Evolutionary conservation across 2,113 vertebrate genomes (phyloP), one percentile per base, ranked within the genome.

Genomic region (Desmodus rotundus): DNA sequence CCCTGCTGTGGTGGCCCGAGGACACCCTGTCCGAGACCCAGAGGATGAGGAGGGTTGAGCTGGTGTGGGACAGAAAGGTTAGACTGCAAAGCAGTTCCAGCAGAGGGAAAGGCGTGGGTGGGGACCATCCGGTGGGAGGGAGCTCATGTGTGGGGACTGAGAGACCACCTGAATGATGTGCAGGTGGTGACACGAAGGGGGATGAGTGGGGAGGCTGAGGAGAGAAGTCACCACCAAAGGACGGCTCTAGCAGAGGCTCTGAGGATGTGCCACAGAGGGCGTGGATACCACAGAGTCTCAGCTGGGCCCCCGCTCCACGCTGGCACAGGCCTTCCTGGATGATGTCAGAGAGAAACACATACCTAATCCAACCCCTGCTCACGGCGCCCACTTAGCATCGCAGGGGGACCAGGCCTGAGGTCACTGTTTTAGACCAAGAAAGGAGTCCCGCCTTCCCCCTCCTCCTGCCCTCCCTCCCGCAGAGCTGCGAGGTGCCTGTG

Each of bases 251-350:
- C 45, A 36, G 78, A 22, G 2, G 33, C n/a, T 24, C 17, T 26
- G 50, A 91, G 33, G 4, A 8, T 5, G 1, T 16, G 9, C 5
- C 28, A 13, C 36, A 4, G 26, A 41, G 11, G 15, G 22, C 16
- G 45, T 1, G 24, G 56, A 17, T 3, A 20, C 7, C 45, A 4
- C 2, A 7, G 54, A 0, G 7, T 45, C 61, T 56, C 11, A n/a
- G 61, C 6, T 17, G 22, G 1, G 24, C 9, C 47, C 70, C n/a
- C 4, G 50, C 7, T 22, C n/a, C 2, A 9, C 16, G 7, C 15
- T 4, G 38, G 3, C 17, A 12, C 14, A 4, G 36, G 9, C 10
- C 26, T 33, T 85, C 70, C 73, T 38, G 73, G 38, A 5, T n/a
- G 5, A 85, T 87, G 70, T 36, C 1, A 24, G 43, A 47, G 82